These are phyloP conservation scores for Temnothorax curvispinosus DNA, from an alignment of 1,140 invertebrate genomes.

Conservation along the genomic window DNA sequence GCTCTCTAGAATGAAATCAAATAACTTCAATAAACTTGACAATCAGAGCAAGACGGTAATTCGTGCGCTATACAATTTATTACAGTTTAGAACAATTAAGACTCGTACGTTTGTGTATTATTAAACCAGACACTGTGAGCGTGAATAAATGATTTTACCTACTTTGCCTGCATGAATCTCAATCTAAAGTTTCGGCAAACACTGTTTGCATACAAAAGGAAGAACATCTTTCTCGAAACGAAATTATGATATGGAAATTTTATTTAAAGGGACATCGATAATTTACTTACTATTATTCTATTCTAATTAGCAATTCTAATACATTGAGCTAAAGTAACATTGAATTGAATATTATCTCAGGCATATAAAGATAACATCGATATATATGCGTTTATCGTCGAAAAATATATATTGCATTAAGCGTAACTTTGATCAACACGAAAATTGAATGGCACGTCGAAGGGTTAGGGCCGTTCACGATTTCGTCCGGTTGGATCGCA, in stretches of 20 bases:
- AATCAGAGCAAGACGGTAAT: too few relatives aligned
- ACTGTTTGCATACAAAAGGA: conserved; percentile 55
- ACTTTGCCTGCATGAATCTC: conserved; percentile 15
- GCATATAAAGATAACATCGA: background rate
- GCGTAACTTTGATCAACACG: background rate
- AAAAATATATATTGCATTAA: background rate
- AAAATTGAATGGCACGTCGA: conserved; percentile 14
- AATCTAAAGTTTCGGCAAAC: conserved; percentile 64
- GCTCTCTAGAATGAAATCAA: too few relatives aligned
- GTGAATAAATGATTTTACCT: conserved; percentile 54
- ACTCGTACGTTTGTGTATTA: background rate
- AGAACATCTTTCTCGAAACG: background rate
- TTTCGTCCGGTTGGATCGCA: conserved; percentile 69
- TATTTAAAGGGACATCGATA: background rate
- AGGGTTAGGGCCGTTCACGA: conserved; percentile 23
- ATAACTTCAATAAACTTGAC: too few relatives aligned
- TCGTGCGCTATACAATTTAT: too few relatives aligned
- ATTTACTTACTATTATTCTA: background rate
- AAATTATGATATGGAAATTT: background rate
- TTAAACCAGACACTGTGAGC: background rate
- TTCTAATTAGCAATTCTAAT: background rate
- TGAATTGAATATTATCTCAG: background rate
- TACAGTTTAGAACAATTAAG: too few relatives aligned
- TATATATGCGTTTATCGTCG: background rate
- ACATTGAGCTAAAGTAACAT: background rate